phyloP scores from a whole-genome alignment of 2,797 vertebrate genomes.

The Psittacula echo region DNA sequence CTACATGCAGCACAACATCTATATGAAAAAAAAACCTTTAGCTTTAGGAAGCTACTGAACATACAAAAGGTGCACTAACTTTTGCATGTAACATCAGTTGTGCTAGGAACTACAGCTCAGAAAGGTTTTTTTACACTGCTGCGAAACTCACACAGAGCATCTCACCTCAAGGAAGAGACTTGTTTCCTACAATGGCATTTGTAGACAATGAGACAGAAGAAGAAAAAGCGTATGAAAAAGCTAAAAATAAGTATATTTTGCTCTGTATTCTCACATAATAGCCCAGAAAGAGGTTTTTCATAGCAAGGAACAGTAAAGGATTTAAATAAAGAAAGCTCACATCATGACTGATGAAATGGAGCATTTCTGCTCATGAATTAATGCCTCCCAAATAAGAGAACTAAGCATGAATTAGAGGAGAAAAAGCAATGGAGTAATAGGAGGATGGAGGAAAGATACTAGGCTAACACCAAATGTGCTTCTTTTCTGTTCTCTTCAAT shows the following conservation, averaged over 20 bases:
- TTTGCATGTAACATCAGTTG: background rate
- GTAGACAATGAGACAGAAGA: background rate
- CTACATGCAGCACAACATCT: rapidly evolving
- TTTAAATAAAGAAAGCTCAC: background rate
- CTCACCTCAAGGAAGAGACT: background rate
- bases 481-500: background rate
- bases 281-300: background rate
- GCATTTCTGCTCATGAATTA: constrained; percentile 16
- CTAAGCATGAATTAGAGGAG: background rate
- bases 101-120: background rate
- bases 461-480: background rate
- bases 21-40: background rate
- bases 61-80: background rate
- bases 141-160: background rate
- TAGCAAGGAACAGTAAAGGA: background rate
- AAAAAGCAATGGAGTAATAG: background rate
- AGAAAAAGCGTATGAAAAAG: background rate
- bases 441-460: background rate
- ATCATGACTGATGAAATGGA: background rate
- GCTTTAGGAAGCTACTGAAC: background rate
- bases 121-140: background rate
- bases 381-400: background rate
- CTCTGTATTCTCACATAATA: background rate
- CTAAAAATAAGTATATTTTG: background rate
- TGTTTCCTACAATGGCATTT: background rate